Percentiles rank a stretch among this genome's conserved stretches.
Evolutionary conservation across 2,113 vertebrate species (phyloP).

Genomic region (Aegithalos caudatus): DNA sequence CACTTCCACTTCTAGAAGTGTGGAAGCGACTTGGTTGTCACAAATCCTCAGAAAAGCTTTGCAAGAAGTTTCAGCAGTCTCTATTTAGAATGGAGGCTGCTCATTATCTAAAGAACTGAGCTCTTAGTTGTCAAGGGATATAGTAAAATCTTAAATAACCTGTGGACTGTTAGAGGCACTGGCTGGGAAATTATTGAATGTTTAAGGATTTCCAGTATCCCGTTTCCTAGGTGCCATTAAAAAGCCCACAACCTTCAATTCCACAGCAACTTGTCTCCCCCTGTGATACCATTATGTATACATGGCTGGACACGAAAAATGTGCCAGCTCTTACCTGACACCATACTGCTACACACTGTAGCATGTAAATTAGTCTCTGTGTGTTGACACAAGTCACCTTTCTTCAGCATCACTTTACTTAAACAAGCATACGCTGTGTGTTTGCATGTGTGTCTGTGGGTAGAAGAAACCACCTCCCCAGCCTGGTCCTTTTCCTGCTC

Average conservation of each 20-base stretch:
- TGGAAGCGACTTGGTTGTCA: neutral
- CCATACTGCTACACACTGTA: neutral
- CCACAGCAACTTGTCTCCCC: neutral
- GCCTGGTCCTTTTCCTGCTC: neutral
- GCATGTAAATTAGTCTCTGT: neutral
- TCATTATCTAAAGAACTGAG: neutral
- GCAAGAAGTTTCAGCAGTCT: neutral
- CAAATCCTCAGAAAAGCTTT: conserved; percentile 8
- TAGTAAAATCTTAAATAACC: neutral
- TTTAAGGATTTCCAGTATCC: neutral
- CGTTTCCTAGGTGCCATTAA: neutral
- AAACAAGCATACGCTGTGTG: neutral
- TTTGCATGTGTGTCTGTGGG: neutral
- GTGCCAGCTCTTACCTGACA: neutral
- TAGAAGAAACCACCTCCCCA: neutral
- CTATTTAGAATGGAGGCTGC: neutral
- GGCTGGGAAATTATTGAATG: neutral
- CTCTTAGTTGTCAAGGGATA: neutral
- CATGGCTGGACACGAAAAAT: neutral
- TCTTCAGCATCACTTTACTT: neutral
- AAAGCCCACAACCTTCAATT: neutral
- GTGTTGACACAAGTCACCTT: neutral
- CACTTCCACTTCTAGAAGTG: neutral
- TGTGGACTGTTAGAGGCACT: neutral
- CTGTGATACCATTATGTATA: neutral